These are phyloP conservation scores for Calameuta idolon DNA, from an alignment of 2,888 invertebrate genomes.

Conservation along the genomic window DNA sequence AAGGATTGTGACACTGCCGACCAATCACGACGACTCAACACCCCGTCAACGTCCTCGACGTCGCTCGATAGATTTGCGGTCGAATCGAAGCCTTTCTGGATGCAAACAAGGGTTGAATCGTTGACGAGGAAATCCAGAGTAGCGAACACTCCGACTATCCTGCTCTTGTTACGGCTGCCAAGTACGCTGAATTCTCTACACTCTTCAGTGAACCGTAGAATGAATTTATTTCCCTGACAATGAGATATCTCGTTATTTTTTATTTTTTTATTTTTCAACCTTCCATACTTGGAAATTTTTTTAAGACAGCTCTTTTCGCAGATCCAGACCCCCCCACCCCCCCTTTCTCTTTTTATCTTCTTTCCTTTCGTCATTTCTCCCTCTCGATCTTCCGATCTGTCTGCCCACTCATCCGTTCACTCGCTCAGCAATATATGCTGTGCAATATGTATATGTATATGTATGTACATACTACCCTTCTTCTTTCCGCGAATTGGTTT, in stretches of 20 bases:
- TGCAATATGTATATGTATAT: not conserved
- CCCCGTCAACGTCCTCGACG: not conserved
- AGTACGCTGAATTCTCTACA: not conserved
- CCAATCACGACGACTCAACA: not conserved
- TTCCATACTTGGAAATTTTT: not conserved
- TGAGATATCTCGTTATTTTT: not conserved
- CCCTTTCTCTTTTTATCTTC: not conserved
- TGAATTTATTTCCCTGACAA: not conserved
- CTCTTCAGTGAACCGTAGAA: not conserved
- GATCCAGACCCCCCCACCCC: not conserved
- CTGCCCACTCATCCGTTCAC: not conserved
- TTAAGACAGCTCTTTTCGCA: not conserved
- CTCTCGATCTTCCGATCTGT: not conserved
- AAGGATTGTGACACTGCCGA: not conserved
- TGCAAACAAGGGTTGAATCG: not conserved
- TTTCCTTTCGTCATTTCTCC: not conserved
- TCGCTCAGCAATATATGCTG: not conserved
- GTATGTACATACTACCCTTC: not conserved
- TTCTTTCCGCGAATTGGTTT: conserved; percentile 3
- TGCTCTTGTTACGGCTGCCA: not conserved
- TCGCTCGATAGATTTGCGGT: not conserved
- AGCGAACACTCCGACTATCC: not conserved
- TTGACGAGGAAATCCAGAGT: not conserved
- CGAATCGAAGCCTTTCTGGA: not conserved
- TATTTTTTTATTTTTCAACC: not conserved